Conservation (phyloP, 2,797 vertebrate species). For the Gallinago nigripennis region DNA sequence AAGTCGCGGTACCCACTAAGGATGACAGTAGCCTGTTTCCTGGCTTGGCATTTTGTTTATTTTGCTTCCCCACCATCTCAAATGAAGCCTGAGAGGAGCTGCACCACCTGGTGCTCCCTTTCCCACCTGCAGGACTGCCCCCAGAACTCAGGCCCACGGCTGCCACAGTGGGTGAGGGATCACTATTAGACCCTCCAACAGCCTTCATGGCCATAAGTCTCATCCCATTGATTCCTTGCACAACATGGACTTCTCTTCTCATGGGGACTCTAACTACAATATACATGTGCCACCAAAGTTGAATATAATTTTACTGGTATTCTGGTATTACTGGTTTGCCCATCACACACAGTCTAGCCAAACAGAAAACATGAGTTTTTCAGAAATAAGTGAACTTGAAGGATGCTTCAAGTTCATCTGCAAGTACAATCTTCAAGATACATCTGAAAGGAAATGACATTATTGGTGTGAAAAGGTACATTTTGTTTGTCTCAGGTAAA, state of each 20-base stretch:
- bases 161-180: rapidly evolving
- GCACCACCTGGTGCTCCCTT: not conserved
- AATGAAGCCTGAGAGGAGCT: not conserved
- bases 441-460: not conserved
- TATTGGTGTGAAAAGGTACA: rapidly evolving
- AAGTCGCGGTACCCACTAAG: not conserved
- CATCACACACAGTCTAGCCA: not conserved
- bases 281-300: rapidly evolving
- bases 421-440: not conserved
- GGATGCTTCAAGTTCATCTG: not conserved
- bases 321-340: not conserved
- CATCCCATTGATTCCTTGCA: rapidly evolving
- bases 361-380: rapidly evolving
- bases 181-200: not conserved
- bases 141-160: rapidly evolving
- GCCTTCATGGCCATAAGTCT: rapidly evolving
- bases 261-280: no score
- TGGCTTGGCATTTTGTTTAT: not conserved
- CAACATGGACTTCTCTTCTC: not conserved
- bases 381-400: not conserved
- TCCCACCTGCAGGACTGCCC: not conserved
- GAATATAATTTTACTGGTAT: not conserved
- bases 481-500: not conserved
- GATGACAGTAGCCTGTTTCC: not conserved
- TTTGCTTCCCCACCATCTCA: not conserved